Conservation (phyloP, 1,140 invertebrate species). For the Ceratina calcarata region DNA sequence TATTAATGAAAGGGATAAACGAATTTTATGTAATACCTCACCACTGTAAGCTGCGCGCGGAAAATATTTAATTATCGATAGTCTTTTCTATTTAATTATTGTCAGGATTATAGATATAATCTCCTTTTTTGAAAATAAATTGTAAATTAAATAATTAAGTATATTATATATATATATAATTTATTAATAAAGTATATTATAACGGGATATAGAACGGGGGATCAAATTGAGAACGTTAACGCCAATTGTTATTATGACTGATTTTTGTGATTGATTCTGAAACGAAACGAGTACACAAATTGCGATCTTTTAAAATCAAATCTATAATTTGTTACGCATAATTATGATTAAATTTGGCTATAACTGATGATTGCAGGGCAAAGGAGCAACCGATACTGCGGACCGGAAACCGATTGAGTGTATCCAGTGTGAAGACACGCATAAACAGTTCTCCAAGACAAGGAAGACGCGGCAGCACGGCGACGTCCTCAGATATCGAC, state of each 20-base stretch:
- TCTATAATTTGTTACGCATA: neutral
- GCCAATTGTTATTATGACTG: neutral
- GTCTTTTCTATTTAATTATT: neutral
- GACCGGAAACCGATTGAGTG: slow-evolving; percentile 62
- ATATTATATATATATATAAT: too few species aligned
- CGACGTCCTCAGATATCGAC: slow-evolving; percentile 71
- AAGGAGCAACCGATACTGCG: slow-evolving; percentile 51
- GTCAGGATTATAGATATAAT: neutral
- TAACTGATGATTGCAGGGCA: slow-evolving; percentile 42
- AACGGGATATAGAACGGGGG: too few species aligned
- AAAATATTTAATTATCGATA: neutral
- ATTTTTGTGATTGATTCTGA: neutral
- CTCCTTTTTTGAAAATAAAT: too few species aligned
- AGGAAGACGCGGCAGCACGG: slow-evolving; percentile 55
- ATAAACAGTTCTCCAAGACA: slow-evolving; percentile 66
- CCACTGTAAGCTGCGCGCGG: too few species aligned
- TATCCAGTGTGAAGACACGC: slow-evolving; percentile 69
- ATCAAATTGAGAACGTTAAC: too few species aligned
- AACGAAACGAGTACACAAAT: too few species aligned
- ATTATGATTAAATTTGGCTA: neutral
- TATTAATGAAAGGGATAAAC: slow-evolving; percentile 6
- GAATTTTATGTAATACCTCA: neutral
- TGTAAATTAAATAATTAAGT: too few species aligned
- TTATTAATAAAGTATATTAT: too few species aligned
- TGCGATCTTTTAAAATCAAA: too few species aligned